Evolutionary conservation across 2,113 vertebrate genomes (phyloP).

Genomic region (Rattus rattus): DNA sequence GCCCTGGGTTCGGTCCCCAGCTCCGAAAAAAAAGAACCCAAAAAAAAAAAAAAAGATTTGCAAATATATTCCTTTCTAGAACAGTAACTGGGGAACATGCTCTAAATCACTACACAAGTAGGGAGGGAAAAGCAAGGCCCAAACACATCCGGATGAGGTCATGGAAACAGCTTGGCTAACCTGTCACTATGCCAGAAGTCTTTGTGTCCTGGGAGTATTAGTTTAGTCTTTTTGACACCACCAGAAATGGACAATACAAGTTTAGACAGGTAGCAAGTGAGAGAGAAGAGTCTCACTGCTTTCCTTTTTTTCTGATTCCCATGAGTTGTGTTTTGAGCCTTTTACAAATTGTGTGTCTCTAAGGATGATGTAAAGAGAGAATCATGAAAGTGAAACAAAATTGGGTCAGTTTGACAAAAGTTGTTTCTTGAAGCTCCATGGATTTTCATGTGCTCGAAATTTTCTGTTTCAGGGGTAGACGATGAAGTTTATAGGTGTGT

Average conservation of each 20-base stretch:
- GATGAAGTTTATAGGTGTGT: neutral
- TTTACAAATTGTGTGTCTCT: neutral
- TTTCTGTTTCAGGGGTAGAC: neutral
- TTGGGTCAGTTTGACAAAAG: neutral
- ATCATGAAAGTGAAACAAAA: neutral
- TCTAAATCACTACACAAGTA: neutral
- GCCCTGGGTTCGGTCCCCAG: too few species aligned
- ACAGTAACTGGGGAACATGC: neutral
- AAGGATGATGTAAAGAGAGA: slow-evolving; percentile 3
- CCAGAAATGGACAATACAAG: neutral
- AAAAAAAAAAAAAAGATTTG: too few species aligned
- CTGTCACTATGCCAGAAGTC: neutral
- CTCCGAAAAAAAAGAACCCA: too few species aligned
- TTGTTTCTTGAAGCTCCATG: neutral
- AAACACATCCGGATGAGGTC: neutral
- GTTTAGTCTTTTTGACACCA: neutral
- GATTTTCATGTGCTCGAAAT: neutral
- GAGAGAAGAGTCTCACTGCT: neutral
- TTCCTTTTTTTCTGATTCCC: neutral
- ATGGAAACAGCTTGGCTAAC: neutral
- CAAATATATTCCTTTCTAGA: neutral
- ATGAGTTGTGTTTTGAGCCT: neutral
- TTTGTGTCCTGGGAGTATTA: neutral
- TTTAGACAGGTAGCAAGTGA: neutral
- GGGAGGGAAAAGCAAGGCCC: neutral